Conservation (phyloP, 2,888 invertebrate species). For the Mythimna albipuncta region DNA sequence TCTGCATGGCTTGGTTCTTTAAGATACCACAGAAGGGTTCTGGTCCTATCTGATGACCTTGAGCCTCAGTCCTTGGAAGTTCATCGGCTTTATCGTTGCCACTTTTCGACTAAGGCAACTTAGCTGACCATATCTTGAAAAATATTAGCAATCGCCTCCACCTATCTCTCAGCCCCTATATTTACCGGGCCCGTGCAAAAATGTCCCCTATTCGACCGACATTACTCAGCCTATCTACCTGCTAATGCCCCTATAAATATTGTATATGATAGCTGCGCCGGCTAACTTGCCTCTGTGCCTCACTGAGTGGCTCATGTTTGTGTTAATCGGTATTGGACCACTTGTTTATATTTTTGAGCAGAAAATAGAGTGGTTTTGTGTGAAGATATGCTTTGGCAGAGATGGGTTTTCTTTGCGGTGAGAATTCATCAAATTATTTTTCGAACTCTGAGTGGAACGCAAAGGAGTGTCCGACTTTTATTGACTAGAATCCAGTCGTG, state of each 20-base stretch:
- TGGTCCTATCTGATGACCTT: no score
- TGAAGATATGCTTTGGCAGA: conserved; percentile 3
- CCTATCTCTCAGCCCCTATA: conserved; percentile 54
- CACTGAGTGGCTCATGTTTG: conserved; percentile 49
- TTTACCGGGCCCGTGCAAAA: conserved; percentile 79
- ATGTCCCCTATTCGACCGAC: conserved; percentile 80
- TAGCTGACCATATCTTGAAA: conserved; percentile 19
- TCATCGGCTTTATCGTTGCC: no score
- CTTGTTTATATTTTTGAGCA: conserved; percentile 51
- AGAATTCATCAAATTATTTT: no score
- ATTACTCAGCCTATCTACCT: conserved; percentile 86
- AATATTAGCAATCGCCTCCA: conserved; percentile 29
- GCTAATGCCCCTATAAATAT: conserved; percentile 84
- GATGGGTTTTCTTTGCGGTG: no score
- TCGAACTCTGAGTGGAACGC: no score
- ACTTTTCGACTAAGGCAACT: no score
- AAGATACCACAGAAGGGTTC: no score
- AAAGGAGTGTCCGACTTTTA: no score
- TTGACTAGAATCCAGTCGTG: no score
- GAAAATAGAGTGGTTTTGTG: conserved; percentile 23
- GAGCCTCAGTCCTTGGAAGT: no score
- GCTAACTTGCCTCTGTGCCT: conserved; percentile 56
- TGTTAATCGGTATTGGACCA: conserved; percentile 63
- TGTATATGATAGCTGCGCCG: conserved; percentile 78
- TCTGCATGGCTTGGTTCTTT: no score